Base-by-base conservation (phyloP, 2,113 vertebrate genomes). In the Sander vitreus region DNA sequence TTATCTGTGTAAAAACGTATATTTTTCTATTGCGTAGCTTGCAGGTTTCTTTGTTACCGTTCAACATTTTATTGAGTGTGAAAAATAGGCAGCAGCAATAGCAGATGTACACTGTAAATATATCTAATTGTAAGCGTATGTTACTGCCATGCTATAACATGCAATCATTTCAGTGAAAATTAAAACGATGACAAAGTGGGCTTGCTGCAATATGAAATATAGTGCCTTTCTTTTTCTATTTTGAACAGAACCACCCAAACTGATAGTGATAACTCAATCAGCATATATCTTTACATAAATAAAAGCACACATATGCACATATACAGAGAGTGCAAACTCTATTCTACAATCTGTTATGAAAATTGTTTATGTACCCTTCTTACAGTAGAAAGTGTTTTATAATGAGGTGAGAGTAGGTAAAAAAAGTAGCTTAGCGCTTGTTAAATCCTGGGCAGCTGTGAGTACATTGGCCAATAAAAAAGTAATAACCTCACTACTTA, bases 351-450 rank as follows among this genome's bases (percentile, higher is more conserved):
- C 21, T 23, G n/a, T 39, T 10, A 6, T 25, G 59, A 62, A 62
- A 30, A 51, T 1, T 53, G 23, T 66, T 60, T 23, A 67, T 67
- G 58, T 45, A 55, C 60, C 21, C 59, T 18, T 45, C 23, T 48
- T 25, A 10, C n/a, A 33, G 25, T 19, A 65, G 11, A 68, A 36
- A 48, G 16, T 9, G 25, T 58, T 55, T 0, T 62, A 9, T 79
- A 33, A 76, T 82, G 43, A 85, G 55, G 55, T 33, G 74, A 50
- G 30, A 73, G 51, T 16, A 27, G n/a, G 43, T 86, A 63, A 55
- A 81, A 87, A 76, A 87, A 76, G 50, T 48, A 58, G 55, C 65
- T 72, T n/a, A 53, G 18, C 5, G 18, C 74, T 64, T 57, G 30
- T 68, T 68, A 76, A 80, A 70, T 74, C 58, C 63, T 30, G 45